These are phyloP conservation scores for Netelia virgata DNA, from an alignment of 2,888 invertebrate genomes.

Conservation along the genomic window DNA sequence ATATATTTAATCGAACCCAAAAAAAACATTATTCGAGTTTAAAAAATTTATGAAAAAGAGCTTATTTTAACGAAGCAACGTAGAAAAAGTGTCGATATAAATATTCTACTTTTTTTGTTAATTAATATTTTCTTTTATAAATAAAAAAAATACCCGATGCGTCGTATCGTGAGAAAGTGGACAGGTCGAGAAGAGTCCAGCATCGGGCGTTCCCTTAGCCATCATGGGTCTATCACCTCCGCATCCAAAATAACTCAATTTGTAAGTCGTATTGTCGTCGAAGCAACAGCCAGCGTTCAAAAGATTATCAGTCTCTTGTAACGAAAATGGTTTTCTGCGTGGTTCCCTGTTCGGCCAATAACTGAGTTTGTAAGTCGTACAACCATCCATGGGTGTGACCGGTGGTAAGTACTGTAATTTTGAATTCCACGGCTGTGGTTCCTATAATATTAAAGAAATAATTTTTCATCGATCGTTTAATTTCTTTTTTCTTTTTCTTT, in stretches of 20 bases:
- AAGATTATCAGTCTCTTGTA: conserved; percentile 74
- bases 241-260: conserved; percentile 80
- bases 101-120: too few species aligned
- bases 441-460: conserved; percentile 72
- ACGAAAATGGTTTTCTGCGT: conserved; percentile 72
- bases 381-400: conserved; percentile 75
- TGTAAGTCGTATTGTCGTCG: conserved; percentile 82
- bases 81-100: too few species aligned
- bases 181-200: conserved; percentile 74
- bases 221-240: conserved; percentile 75
- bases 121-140: not conserved
- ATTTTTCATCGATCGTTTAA: not conserved
- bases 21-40: too few species aligned
- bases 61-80: too few species aligned
- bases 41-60: not conserved
- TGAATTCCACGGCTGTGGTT: conserved; percentile 74
- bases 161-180: conserved; percentile 79
- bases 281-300: conserved; percentile 77
- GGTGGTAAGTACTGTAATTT: conserved; percentile 76
- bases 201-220: conserved; percentile 71
- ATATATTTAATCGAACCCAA: too few species aligned
- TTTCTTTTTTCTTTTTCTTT: not conserved
- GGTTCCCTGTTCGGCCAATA: conserved; percentile 80
- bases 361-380: conserved; percentile 82
- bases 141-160: conserved; percentile 72